Evolutionary conservation across 1,140 invertebrate species (phyloP), one percentile per base, ranked within the genome.

Genomic region (Ceratitis capitata): DNA sequence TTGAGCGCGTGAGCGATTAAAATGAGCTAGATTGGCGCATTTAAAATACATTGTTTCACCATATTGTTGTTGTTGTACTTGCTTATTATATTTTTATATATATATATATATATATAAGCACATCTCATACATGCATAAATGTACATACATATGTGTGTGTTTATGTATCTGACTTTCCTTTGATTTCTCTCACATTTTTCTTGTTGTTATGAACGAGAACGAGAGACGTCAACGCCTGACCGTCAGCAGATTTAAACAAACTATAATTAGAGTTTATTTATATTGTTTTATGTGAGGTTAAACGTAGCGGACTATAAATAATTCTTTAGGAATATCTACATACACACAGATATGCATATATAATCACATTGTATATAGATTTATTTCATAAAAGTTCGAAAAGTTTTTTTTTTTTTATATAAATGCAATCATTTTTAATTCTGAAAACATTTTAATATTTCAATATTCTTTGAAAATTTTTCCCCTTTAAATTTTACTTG

Each of bases 1-100:
- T 61, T 61, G 58, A 61, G 58, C 58, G 58, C 26, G 23, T 61
- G 58, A 61, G 58, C 23, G 58, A 61, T 61, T 61, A 61, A 61
- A 61, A 61, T 12, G 51, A 29, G 58, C 58, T 32, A 61, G 14
- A 61, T 61, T 61, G 23, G 14, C 23, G 29, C 7, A 29, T 29
- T 29, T 61, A n/a, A n/a, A n/a, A n/a, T n/a, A 12, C 23, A 61
- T 23, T 10, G 26, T 3, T 61, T 61, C 23, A 29, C 10, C 10
- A 23, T n/a, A n/a, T 7, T 56, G 51, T 56, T 56, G 26, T 61
- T 61, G 58, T 29, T 61, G 23, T 61, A 23, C 26, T 61, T 61
- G 10, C 14, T 61, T 32, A 7, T 12, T 0, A 10, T 29, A 61
- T 29, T 29, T 32, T 23, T 16, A 29, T 61, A 29, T 32, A 32